Base-by-base conservation (phyloP, 2,113 vertebrate species). In the Phrynosoma blainvillii region DNA sequence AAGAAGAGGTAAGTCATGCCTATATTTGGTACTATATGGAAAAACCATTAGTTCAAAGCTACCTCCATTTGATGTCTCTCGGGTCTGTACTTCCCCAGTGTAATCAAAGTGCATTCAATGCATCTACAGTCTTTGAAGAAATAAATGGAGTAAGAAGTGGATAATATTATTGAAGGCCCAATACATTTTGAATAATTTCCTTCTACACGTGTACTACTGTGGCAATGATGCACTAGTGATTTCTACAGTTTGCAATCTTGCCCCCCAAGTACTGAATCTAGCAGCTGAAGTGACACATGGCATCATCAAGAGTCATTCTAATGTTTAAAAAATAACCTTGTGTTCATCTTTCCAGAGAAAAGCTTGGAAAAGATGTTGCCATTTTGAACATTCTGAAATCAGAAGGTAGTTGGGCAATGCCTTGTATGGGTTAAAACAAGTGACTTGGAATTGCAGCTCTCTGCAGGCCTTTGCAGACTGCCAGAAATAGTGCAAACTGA, bases 1-100 rank as follows among this genome's bases (percentile, higher is more conserved):
- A 65, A 6, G 52, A 36, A n/a, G 66, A 68, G 14, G 36, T 82
- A 94, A 89, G 93, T 88, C 25, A 42, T 12, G 0, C 62, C 85
- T 47, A 75, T 47, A 84, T 88, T 62, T 56, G 65, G n/a, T n/a
- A 66, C 27, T 2, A 27, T 13, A 70, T 36, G 32, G 30, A 56
- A 84, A 87, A 73, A 62, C 5, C 32, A 82, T n/a, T 18, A 74
- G 6, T 8, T 73, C 70, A 59, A 42, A 80, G 14, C 52, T 52
- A 56, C 36, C 5, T 71, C 1, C 5, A 14, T 86, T 86, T 56
- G 47, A 42, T 12, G n/a, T n/a, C 78, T 81, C 36, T 36, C 77
- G 23, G 7, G 32, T 76, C n/a, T 78, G 1, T 6, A 8, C 25
- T 13, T 71, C n/a, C 47, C 52, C 7, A 14, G 23, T 27, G 25